These are phyloP conservation scores for Colletes latitarsis DNA, from an alignment of 1,140 invertebrate species.

Conservation along the genomic window DNA sequence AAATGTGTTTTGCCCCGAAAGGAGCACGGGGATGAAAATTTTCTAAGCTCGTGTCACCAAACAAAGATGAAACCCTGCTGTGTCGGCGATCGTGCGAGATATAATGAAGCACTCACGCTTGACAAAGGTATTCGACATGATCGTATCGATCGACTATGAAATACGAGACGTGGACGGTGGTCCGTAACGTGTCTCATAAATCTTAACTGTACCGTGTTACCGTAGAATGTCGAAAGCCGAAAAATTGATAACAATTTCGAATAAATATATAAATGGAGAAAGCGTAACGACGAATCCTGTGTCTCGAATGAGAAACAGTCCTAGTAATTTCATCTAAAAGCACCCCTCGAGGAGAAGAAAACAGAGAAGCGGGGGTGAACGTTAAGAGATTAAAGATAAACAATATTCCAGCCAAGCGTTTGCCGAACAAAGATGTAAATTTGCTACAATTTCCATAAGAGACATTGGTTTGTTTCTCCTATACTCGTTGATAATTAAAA, in stretches of 20 bases:
- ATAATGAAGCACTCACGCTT: constrained; percentile 39
- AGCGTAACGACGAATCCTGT: not conserved
- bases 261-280: not conserved
- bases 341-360: too few relatives aligned
- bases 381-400: constrained; percentile 41
- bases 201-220: not conserved
- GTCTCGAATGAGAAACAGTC: too few relatives aligned
- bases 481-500: too few relatives aligned
- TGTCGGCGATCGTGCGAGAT: constrained; percentile 44
- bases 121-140: constrained; percentile 43
- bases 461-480: too few relatives aligned
- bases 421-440: not conserved
- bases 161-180: constrained; percentile 1
- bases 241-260: not conserved
- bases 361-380: not conserved
- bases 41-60: constrained; percentile 13
- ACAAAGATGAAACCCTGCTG: constrained; percentile 46
- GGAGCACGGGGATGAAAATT: constrained; percentile 2
- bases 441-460: not conserved
- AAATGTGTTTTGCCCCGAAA: not conserved
- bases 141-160: constrained; percentile 39
- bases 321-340: not conserved
- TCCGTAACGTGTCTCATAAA: constrained; percentile 2
- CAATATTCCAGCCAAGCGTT: not conserved
- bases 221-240: not conserved